Conservation (phyloP, 2,113 vertebrate genomes). For the Pungitius pungitius region DNA sequence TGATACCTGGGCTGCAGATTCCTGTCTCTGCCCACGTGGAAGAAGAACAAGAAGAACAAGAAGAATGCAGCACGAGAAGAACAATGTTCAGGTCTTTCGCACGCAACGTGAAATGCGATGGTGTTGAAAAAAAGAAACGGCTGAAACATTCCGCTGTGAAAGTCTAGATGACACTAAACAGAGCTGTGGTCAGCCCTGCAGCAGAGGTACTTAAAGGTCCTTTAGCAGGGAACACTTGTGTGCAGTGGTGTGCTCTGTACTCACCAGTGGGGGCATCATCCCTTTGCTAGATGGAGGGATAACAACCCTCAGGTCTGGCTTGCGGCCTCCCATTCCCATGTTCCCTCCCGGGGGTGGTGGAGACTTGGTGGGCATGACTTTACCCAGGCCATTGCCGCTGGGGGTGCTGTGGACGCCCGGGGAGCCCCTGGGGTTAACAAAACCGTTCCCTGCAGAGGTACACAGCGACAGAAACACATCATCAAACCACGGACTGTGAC, state of each 20-base stretch:
- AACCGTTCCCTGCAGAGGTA: slow-evolving; percentile 91
- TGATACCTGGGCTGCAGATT: slow-evolving; percentile 52
- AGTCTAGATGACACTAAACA: slow-evolving; percentile 24
- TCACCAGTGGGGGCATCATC: slow-evolving; percentile 98
- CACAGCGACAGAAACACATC: slow-evolving; percentile 70
- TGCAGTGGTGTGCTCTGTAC: slow-evolving; percentile 65
- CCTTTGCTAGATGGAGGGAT: slow-evolving; percentile 97
- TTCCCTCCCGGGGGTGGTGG: slow-evolving; percentile 91
- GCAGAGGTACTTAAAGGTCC: slow-evolving; percentile 44
- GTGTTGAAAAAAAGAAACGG: slow-evolving; percentile 23
- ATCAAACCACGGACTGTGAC: slow-evolving; percentile 74
- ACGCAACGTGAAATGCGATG: slow-evolving; percentile 17
- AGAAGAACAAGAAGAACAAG: background rate
- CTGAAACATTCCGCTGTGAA: slow-evolving; percentile 22
- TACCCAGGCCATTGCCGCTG: slow-evolving; percentile 91
- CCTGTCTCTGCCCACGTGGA: slow-evolving; percentile 18
- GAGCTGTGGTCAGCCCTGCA: slow-evolving; percentile 42
- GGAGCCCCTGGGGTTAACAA: slow-evolving; percentile 94
- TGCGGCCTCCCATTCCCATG: slow-evolving; percentile 92
- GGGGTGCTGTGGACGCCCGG: slow-evolving; percentile 88
- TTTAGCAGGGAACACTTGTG: slow-evolving; percentile 37
- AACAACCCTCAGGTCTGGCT: slow-evolving; percentile 96
- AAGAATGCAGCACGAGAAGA: slow-evolving; percentile 29
- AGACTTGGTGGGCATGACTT: slow-evolving; percentile 96
- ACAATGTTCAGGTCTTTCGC: slow-evolving; percentile 4